Conservation (phyloP, 2,888 invertebrate genomes). For the Sympetrum striolatum region DNA sequence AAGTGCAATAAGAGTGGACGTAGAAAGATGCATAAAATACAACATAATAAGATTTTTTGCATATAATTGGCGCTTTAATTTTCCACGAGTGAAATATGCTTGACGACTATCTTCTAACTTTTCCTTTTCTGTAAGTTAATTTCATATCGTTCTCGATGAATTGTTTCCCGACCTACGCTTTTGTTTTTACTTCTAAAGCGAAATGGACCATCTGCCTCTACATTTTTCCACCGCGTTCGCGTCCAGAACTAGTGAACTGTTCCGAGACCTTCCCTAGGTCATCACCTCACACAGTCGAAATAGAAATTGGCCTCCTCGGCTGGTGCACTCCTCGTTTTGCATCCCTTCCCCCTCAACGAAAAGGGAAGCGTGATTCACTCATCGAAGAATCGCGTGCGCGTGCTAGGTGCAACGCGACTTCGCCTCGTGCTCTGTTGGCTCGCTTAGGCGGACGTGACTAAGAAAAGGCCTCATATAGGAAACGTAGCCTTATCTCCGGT, state of each 20-base stretch:
- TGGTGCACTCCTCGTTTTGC: background rate
- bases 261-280: background rate
- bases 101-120: no score
- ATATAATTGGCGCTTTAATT: no score
- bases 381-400: background rate
- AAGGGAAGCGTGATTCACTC: background rate
- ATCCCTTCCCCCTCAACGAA: background rate
- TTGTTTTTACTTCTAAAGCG: background rate
- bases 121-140: no score
- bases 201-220: background rate
- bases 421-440: background rate
- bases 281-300: background rate
- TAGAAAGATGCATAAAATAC: no score
- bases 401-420: background rate
- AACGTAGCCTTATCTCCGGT: no score
- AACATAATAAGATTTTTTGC: no score
- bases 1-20: no score
- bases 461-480: background rate
- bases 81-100: no score
- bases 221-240: background rate
- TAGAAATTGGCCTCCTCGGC: background rate
- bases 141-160: background rate
- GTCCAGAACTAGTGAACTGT: background rate
- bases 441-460: background rate
- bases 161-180: background rate